Conservation (phyloP, 2,113 vertebrate genomes). For the Cromileptes altivelis region DNA sequence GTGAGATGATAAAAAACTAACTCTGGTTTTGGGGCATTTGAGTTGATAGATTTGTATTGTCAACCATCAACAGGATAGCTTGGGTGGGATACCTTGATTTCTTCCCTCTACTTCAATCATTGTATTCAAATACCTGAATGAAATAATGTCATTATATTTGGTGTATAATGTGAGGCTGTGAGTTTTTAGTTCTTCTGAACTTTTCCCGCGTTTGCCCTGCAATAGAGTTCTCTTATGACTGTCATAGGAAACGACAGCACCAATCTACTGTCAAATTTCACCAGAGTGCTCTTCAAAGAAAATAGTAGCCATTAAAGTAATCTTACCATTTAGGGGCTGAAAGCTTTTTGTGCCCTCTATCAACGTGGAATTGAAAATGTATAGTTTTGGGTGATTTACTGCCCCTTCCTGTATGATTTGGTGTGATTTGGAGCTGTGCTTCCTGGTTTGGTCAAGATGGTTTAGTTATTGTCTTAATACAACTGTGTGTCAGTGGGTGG, state of each 20-base stretch:
- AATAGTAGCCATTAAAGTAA: conserved; percentile 71
- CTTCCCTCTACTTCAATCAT: neutral
- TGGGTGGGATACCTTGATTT: neutral
- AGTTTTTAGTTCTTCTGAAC: neutral
- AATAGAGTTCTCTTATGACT: conserved; percentile 33
- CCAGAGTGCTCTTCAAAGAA: conserved; percentile 68
- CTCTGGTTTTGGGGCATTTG: neutral
- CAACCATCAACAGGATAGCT: neutral
- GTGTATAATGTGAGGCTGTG: neutral
- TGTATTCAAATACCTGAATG: neutral
- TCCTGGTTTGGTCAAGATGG: conserved; percentile 25
- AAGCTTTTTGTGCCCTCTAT: conserved; percentile 77
- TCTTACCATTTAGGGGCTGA: conserved; percentile 62
- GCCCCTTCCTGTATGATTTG: conserved; percentile 30
- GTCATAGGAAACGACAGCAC: conserved; percentile 60
- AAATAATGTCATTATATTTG: neutral
- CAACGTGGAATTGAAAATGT: conserved; percentile 75
- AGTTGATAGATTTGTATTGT: neutral
- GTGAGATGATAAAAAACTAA: too few species aligned
- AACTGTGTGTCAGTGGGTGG: conserved; percentile 5
- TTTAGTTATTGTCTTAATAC: conserved; percentile 33
- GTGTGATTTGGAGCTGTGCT: conserved; percentile 42
- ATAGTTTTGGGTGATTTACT: conserved; percentile 66
- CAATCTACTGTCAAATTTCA: conserved; percentile 70
- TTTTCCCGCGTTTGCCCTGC: neutral